These are phyloP conservation scores for Oreochromis niloticus DNA, from an alignment of 2,113 vertebrate genomes.

Conservation along the genomic window DNA sequence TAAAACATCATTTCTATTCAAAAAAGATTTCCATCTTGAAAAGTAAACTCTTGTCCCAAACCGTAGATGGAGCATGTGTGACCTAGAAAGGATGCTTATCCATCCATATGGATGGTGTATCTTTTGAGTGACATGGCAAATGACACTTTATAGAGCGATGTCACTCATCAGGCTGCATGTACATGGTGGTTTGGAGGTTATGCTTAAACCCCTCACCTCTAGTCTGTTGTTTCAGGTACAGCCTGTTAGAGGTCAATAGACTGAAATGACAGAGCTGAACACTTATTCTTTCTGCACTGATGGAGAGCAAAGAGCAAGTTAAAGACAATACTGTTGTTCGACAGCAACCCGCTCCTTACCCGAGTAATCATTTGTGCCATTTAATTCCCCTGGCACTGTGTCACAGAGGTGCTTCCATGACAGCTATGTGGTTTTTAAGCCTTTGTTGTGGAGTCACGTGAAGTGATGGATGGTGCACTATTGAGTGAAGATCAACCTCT, in stretches of 20 bases:
- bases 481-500: conserved; percentile 64
- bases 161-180: conserved; percentile 2
- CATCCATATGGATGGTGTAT: conserved; percentile 44
- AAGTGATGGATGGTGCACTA: conserved; percentile 59
- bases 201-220: conserved; percentile 42
- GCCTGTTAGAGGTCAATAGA: conserved; percentile 60
- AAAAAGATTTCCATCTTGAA: background rate
- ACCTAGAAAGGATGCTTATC: conserved; percentile 13
- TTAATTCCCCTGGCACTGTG: conserved; percentile 40
- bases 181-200: background rate
- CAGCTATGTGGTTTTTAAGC: conserved; percentile 19
- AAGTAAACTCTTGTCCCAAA: background rate
- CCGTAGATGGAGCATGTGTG: conserved; percentile 16
- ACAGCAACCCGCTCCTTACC: conserved; percentile 19
- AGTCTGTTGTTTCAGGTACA: conserved; percentile 39
- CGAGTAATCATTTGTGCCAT: conserved; percentile 45
- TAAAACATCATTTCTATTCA: background rate
- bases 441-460: conserved; percentile 36
- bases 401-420: conserved; percentile 35
- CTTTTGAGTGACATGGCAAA: conserved; percentile 38
- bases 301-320: conserved; percentile 35
- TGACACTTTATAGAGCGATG: conserved; percentile 37
- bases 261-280: conserved; percentile 45
- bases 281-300: conserved; percentile 44
- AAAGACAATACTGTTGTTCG: conserved; percentile 32